phyloP scores from a whole-genome alignment of 2,888 invertebrate species.

The Cephus rjabovi region DNA sequence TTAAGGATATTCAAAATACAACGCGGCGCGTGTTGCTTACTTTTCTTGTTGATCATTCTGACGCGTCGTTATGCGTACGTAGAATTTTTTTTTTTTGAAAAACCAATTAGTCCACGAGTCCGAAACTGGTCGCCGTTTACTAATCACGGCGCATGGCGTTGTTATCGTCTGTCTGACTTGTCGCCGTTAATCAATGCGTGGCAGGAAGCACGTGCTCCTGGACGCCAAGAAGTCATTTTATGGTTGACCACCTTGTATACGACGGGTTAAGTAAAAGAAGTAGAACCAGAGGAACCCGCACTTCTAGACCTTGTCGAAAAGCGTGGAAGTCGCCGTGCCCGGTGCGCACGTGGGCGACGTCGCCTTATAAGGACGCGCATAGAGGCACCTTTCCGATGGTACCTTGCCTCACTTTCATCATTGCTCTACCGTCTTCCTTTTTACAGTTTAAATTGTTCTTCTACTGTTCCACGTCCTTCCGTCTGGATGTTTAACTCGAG shows the following conservation, averaged over 20 bases:
- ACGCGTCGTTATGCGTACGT: neutral
- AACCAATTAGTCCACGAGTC: neutral
- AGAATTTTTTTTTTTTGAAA: too few relatives aligned
- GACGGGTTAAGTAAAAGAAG: conserved; percentile 8
- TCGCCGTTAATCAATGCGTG: neutral
- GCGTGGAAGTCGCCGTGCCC: conserved; percentile 32
- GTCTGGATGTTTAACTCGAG: too few relatives aligned
- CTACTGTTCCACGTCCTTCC: neutral
- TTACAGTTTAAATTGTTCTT: neutral
- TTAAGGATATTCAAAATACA: neutral
- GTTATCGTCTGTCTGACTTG: neutral
- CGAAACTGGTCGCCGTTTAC: neutral
- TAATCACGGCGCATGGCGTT: neutral
- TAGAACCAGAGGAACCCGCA: conserved; percentile 18
- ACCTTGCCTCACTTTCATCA: conserved; percentile 30
- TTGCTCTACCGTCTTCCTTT: conserved; percentile 8
- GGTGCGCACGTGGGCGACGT: conserved; percentile 49
- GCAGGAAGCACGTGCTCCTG: neutral
- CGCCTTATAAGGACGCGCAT: conserved; percentile 51
- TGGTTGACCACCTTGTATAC: conserved; percentile 9
- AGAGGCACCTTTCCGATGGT: conserved; percentile 33
- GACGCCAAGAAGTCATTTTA: neutral
- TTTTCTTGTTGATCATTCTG: neutral
- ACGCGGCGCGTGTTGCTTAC: neutral
- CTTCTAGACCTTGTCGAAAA: conserved; percentile 43